These are phyloP conservation scores for Apodemus sylvaticus DNA, from an alignment of 2,113 vertebrate genomes.

Conservation along the genomic window DNA sequence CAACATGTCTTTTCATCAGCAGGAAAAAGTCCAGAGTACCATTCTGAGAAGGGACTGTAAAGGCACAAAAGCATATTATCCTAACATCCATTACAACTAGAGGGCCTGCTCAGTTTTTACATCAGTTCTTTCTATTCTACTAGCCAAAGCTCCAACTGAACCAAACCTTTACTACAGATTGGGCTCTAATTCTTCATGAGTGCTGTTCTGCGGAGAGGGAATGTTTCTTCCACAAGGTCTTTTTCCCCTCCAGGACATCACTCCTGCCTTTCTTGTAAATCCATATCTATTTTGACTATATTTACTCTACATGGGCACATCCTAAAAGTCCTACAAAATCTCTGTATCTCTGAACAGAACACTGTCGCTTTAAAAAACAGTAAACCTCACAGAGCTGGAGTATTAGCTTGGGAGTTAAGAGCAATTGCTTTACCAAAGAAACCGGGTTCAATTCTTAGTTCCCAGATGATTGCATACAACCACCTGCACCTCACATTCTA, in stretches of 20 bases:
- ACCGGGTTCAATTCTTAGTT: background rate
- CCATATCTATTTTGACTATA: background rate
- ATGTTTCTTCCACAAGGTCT: background rate
- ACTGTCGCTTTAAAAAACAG: background rate
- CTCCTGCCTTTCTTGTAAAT: background rate
- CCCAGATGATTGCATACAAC: background rate
- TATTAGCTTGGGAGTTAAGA: background rate
- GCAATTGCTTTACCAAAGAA: background rate
- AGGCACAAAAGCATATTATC: background rate
- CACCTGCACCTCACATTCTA: no score
- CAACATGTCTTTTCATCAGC: conserved; percentile 50
- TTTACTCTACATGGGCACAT: background rate
- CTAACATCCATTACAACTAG: background rate
- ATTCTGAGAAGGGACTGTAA: background rate
- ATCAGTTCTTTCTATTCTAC: background rate
- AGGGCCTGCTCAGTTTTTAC: background rate
- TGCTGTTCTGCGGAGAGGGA: background rate
- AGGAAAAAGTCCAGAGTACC: background rate
- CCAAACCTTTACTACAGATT: background rate
- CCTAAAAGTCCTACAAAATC: background rate
- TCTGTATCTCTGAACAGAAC: background rate
- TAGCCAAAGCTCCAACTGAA: background rate
- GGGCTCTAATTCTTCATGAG: background rate
- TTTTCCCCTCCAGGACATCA: background rate
- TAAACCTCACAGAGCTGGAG: background rate